Evolutionary conservation across 2,888 invertebrate genomes (phyloP).

Genomic region (Cynaeus angustus): DNA sequence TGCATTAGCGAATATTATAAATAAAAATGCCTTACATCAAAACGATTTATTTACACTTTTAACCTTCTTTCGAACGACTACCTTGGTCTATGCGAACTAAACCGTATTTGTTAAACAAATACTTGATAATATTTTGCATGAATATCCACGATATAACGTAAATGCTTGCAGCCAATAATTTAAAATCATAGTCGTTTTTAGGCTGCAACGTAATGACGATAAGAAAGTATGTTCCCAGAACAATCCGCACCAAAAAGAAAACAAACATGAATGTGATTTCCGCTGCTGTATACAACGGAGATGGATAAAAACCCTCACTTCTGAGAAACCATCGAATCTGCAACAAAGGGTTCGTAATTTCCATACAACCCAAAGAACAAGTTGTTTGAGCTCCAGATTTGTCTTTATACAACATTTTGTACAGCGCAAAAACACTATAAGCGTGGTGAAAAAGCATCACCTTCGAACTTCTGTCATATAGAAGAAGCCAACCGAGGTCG

Average conservation of each 20-base stretch:
- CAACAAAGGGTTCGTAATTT: slow-evolving; percentile 77
- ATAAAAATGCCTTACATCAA: neutral
- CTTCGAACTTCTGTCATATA: slow-evolving; percentile 65
- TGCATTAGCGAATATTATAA: neutral
- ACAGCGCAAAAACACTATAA: slow-evolving; percentile 73
- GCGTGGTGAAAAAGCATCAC: slow-evolving; percentile 76
- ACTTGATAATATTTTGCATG: slow-evolving; percentile 63
- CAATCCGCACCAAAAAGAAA: slow-evolving; percentile 73
- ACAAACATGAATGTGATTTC: slow-evolving; percentile 73
- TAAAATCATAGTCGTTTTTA: slow-evolving; percentile 70
- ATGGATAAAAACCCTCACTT: slow-evolving; percentile 72
- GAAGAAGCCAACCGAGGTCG: slow-evolving; percentile 76
- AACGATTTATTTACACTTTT: slow-evolving; percentile 14
- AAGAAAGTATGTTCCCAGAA: slow-evolving; percentile 74
- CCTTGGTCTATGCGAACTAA: neutral
- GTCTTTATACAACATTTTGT: slow-evolving; percentile 73
- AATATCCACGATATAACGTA: slow-evolving; percentile 69
- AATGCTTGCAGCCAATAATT: slow-evolving; percentile 61
- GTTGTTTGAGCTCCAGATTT: slow-evolving; percentile 73
- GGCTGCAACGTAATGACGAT: slow-evolving; percentile 70
- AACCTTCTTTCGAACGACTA: slow-evolving; percentile 12
- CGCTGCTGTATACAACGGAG: slow-evolving; percentile 70
- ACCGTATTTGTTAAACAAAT: slow-evolving; percentile 61
- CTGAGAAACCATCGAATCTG: slow-evolving; percentile 79
- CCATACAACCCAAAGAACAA: slow-evolving; percentile 75